These are phyloP conservation scores for Myotis planiceps DNA, from an alignment of 2,797 vertebrate genomes.

Conservation along the genomic window DNA sequence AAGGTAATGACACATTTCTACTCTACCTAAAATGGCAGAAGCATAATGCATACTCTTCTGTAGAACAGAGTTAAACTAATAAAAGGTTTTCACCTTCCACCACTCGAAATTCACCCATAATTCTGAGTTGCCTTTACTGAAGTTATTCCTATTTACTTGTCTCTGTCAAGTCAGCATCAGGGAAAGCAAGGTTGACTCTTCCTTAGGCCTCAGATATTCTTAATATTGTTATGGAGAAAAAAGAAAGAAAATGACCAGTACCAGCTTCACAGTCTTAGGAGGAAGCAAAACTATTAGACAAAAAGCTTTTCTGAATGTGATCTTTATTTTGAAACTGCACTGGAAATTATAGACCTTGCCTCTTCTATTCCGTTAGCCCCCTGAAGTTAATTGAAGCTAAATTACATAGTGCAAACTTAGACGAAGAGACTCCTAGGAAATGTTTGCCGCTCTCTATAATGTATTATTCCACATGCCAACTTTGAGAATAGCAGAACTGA, in stretches of 20 bases:
- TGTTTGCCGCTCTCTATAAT: not conserved
- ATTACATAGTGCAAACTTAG: constrained; percentile 60
- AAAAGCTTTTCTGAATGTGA: constrained; percentile 39
- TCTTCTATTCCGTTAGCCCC: constrained; percentile 37
- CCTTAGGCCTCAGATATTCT: not conserved
- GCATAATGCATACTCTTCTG: not conserved
- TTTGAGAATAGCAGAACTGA: constrained; percentile 38
- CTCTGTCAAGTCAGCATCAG: not conserved
- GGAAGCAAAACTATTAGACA: constrained; percentile 47
- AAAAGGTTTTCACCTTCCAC: not conserved
- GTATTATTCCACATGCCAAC: constrained; percentile 25
- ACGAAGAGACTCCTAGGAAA: constrained; percentile 43
- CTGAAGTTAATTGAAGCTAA: constrained; percentile 74
- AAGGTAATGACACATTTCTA: not conserved
- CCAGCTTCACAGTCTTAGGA: not conserved
- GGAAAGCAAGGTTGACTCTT: not conserved
- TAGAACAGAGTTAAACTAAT: not conserved
- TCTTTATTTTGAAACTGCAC: constrained; percentile 59
- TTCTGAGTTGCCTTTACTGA: not conserved
- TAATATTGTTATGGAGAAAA: not conserved
- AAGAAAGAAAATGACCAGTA: not conserved
- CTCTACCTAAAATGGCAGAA: not conserved
- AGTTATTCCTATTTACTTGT: not conserved
- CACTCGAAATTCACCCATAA: not conserved
- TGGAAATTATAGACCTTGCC: constrained; percentile 67